These are phyloP conservation scores for Trissolcus basalis DNA, from an alignment of 1,140 invertebrate species.

Conservation along the genomic window DNA sequence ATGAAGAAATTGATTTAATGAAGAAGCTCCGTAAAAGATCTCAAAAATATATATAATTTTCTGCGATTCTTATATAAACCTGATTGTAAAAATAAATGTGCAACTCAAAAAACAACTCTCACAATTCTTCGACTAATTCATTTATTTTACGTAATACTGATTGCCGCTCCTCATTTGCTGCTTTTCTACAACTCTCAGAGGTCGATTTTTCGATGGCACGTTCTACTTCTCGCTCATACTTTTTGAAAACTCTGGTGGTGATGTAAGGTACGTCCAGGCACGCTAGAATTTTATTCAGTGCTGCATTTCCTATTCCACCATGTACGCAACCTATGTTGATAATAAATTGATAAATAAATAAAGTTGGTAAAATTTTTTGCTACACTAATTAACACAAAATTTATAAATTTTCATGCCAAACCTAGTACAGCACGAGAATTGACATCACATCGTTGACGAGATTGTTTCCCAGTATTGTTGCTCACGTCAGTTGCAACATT, in stretches of 20 bases:
- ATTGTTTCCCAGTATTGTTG: too few species aligned
- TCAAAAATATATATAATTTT: too few species aligned
- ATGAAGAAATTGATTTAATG: too few species aligned
- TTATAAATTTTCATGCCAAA: constrained; percentile 7
- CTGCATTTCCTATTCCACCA: constrained; percentile 26
- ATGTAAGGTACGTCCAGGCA: constrained; percentile 26
- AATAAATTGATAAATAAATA: neutral
- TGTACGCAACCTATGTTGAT: constrained; percentile 29
- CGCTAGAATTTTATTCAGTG: constrained; percentile 42
- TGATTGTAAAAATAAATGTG: constrained; percentile 1
- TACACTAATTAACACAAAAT: too few species aligned
- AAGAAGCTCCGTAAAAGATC: too few species aligned
- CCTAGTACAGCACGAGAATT: constrained; percentile 15
- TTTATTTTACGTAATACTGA: constrained; percentile 30
- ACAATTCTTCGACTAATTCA: constrained; percentile 28
- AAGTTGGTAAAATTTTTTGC: too few species aligned
- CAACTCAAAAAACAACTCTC: constrained; percentile 13
- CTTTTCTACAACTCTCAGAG: constrained; percentile 29
- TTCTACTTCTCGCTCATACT: constrained; percentile 44
- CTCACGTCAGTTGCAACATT: too few species aligned
- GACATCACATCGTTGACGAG: constrained; percentile 7
- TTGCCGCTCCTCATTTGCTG: constrained; percentile 33
- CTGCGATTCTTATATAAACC: too few species aligned
- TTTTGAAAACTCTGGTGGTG: constrained; percentile 23
- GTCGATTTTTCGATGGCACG: constrained; percentile 37